Conservation (phyloP, 2,113 vertebrate species). For the Nibea albiflora region DNA sequence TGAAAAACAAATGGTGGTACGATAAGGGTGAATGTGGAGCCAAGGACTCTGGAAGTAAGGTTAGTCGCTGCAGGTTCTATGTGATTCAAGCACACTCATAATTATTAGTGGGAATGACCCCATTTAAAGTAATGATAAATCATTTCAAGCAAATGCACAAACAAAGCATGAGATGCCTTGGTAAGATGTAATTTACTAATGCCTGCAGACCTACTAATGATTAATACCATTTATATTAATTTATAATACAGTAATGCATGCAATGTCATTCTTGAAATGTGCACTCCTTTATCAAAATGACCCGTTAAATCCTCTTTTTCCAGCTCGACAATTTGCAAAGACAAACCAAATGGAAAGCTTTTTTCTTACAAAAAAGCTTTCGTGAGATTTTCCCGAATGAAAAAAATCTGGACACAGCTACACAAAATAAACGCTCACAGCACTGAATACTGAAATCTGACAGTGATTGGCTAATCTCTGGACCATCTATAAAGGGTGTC, state of each 20-base stretch:
- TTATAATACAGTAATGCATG: slow-evolving; percentile 93
- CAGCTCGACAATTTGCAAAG: slow-evolving; percentile 71
- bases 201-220: slow-evolving; percentile 93
- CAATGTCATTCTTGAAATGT: slow-evolving; percentile 83
- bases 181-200: slow-evolving; percentile 94
- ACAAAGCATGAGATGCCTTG: slow-evolving; percentile 97
- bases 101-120: slow-evolving; percentile 95
- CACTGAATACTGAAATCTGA: slow-evolving; percentile 64
- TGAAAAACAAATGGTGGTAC: slow-evolving; percentile 99
- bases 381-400: too few relatives aligned
- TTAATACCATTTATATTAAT: slow-evolving; percentile 79
- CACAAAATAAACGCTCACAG: slow-evolving; percentile 64
- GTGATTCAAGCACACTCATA: slow-evolving; percentile 94
- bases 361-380: slow-evolving; percentile 79
- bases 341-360: slow-evolving; percentile 72
- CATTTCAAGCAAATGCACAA: slow-evolving; percentile 91
- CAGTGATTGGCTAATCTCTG: slow-evolving; percentile 80
- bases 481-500: slow-evolving; percentile 89
- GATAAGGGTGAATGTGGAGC: slow-evolving; percentile 99
- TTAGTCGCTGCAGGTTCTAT: slow-evolving; percentile 99
- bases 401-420: slow-evolving; percentile 54
- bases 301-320: slow-evolving; percentile 77
- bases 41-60: slow-evolving; percentile 99
- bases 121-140: slow-evolving; percentile 87
- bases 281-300: slow-evolving; percentile 78